These are phyloP conservation scores for Melanerpes aurifrons DNA, from an alignment of 2,113 vertebrate species.

Conservation along the genomic window DNA sequence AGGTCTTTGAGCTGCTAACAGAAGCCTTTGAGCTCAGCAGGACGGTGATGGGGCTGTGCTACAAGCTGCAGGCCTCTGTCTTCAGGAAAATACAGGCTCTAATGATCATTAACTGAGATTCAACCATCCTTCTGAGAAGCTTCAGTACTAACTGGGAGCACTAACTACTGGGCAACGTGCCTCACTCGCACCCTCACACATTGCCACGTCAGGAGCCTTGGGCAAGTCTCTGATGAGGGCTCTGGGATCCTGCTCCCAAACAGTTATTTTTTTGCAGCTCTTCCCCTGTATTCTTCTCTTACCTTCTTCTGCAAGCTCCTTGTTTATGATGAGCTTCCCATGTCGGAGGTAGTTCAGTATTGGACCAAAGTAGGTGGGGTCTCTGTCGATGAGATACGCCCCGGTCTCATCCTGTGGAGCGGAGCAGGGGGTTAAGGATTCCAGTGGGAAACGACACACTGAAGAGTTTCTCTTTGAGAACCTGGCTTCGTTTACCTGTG, in stretches of 20 bases:
- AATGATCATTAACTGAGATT: not conserved
- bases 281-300: not conserved
- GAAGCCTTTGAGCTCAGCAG: not conserved
- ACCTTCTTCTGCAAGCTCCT: conserved; percentile 98
- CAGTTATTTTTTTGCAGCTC: rapidly evolving
- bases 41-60: not conserved
- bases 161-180: not conserved
- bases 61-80: not conserved
- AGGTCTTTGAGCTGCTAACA: not conserved
- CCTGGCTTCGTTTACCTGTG: not conserved
- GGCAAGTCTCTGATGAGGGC: not conserved
- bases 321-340: conserved; percentile 97
- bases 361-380: conserved; percentile 98
- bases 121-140: not conserved
- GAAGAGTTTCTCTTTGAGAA: not conserved
- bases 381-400: conserved; percentile 97
- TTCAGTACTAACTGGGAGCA: not conserved
- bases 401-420: conserved; percentile 91
- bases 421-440: not conserved
- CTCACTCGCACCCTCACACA: not conserved
- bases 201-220: rapidly evolving
- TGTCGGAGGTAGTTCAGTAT: conserved; percentile 99
- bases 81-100: not conserved
- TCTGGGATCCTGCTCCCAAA: too few species aligned
- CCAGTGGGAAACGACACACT: not conserved